These are phyloP conservation scores for Zaprionus ghesquierei DNA, from an alignment of 1,140 invertebrate species.

Conservation along the genomic window DNA sequence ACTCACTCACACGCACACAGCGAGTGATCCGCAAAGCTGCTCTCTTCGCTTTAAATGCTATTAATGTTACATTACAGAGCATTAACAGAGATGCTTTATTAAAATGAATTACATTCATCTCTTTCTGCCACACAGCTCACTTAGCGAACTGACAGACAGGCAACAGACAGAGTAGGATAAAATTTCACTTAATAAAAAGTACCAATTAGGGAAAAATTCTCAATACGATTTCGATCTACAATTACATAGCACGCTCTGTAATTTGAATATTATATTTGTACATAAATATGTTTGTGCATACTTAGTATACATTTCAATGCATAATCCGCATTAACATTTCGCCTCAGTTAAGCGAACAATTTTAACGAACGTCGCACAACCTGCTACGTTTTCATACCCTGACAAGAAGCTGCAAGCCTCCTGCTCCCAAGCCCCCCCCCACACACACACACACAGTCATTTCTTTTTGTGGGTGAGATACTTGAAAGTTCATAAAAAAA, in stretches of 20 bases:
- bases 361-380: slow-evolving; percentile 56
- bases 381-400: slow-evolving; percentile 14
- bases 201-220: neutral
- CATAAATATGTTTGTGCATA: neutral
- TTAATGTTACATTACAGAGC: neutral
- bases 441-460: neutral
- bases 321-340: slow-evolving; percentile 25
- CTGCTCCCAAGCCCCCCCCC: neutral
- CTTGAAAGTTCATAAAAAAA: slow-evolving; percentile 24
- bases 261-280: neutral
- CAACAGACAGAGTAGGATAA: neutral
- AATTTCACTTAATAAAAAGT: neutral
- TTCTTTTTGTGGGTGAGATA: slow-evolving; percentile 34
- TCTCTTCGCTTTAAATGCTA: neutral
- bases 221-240: neutral
- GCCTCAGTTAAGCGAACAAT: slow-evolving; percentile 56
- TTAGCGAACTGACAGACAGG: too few relatives aligned
- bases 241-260: neutral
- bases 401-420: slow-evolving; percentile 18
- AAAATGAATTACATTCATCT: neutral
- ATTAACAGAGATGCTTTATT: neutral
- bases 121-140: too few relatives aligned
- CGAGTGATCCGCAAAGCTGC: neutral
- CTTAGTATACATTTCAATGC: neutral
- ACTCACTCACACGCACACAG: neutral